Evolutionary conservation across 2,888 invertebrate species (phyloP), one percentile per base, ranked within the genome.

Genomic region (Diarsia brunnea): DNA sequence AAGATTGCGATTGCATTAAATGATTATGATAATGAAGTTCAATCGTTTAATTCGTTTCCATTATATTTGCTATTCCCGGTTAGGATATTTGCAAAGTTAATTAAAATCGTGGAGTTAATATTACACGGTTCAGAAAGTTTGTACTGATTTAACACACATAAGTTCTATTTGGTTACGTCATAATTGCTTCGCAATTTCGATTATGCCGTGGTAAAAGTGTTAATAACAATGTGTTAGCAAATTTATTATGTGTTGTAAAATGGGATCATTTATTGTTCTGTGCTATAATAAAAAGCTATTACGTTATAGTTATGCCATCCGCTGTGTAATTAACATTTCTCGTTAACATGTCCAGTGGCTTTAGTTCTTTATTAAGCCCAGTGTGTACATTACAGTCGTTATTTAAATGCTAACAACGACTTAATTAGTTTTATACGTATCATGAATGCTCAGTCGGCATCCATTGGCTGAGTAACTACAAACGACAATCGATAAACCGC

Each of bases 141-240:
- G 72, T 68, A 69, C 78, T 73, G 61, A 77, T 82, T 82, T 75
- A 69, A 73, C 66, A 75, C 69, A 80, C 69, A 80, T 69, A 74
- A 70, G 68, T 70, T 81, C 38, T 31, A 75, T 79, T 80, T 64
- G 77, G 83, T 89, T 84, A 81, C 81, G 81, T 86, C 79, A 79
- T 78, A 83, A 86, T 84, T 82, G 80, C 83, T 80, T 85, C 76
- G 86, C 77, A 79, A 86, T 87, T 82, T 81, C 73, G 79, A 77
- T 81, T 81, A 80, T 79, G 80, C 82, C 71, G 73, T 75, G 78
- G 76, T 86, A 75, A 75, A 85, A 80, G 81, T 79, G 76, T 78
- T 73, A 75, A 79, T 89, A 87, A 89, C 85, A 84, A 88, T 85
- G 87, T 72, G 83, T 73, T 87, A 85, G 84, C 84, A 69, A 86